Base-by-base conservation (phyloP, 1,140 invertebrate genomes). In the Stenopsyche tienmushanensis region DNA sequence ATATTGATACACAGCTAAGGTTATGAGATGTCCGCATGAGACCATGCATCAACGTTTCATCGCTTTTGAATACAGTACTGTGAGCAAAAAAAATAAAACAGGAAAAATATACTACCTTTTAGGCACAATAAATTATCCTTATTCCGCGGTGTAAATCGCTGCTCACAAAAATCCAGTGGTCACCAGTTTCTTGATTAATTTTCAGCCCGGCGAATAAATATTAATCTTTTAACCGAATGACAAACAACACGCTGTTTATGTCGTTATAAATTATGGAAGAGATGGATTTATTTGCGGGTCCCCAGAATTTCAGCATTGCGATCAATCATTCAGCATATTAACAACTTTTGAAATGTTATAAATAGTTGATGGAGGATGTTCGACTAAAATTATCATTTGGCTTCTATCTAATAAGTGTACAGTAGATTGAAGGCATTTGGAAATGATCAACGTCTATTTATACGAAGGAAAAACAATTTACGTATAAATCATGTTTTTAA, bases 161-260 rank as follows among this genome's bases (percentile, higher is more conserved):
- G 29, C 29, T 7, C 13, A 34, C 5, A 5, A 13, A 34, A 34
- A 13, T 7, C 5, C 29, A 34, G 5, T 13, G 29, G 29, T 34
- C 29, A 13, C 29, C 29, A 34, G 5, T 34, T 34, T 34, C 29
- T 25, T 55, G 52, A 55, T 55, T 55, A 55, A 55, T 25, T n/a
- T 15, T 20, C 9, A n/a, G 52, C 15, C 52, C 13, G 24, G 24
- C 20, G 25, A 34, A 55, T 55, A 55, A 55, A 55, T 55, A 55
- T 55, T n/a, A 13, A 18, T 15, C 29, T 55, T 25, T 55, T 55
- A 25, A 25, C 24, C 52, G 52, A 55, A 34, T 25, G 52, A 55
- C 52, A 55, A 34, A 25, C 39, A 55, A 55, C 52, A 55, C 21
- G 29, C 52, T 55, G 52, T 55, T 55, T 26, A 55, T 25, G 52